Evolutionary conservation across 2,888 invertebrate genomes (phyloP), one percentile per base, ranked within the genome.

Genomic region (Parnassius apollo): DNA sequence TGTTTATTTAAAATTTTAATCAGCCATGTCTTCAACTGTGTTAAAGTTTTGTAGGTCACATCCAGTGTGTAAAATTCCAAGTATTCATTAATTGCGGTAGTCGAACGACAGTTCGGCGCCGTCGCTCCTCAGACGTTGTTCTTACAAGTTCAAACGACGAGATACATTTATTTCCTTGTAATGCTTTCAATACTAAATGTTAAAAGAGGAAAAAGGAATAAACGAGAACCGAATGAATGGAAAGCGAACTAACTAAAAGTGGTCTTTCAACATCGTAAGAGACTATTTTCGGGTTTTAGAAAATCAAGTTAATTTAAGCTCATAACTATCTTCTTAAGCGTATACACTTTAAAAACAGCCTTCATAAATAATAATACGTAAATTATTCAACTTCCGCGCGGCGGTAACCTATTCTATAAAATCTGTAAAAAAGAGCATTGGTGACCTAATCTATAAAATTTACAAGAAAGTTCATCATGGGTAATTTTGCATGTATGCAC

Each of bases 181-280:
- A 72, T 67, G 68, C 66, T 68, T 66, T 66, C 68, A 69, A 67
- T 67, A 69, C 75, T 35, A 77, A 75, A 77, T 80, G 75, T 75
- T 70, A 56, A 63, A 56, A 55, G 59, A 59, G 63, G 44, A 51
- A 50, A 59, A 50, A 35, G 18, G 50, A 51, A 51, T 59, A 55
- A 56, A 63, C 51, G 55, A 51, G 63, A 63, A 35, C 48, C 42
- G 50, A 59, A 46, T 18, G 57, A 62, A 62, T 58, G 59, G 50
- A 59, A 53, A 22, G 48, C 18, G 54, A 51, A 46, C 57, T 57
- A 51, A 57, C 48, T 55, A 42, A 63, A 63, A 51, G 59, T 18
- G 59, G 50, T 56, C 61, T 25, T 49, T 35, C 55, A 18, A 61
- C 61, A 45, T 61, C 61, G 61, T 51, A 50, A 44, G 42, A 57